These are phyloP conservation scores for Rutpela maculata DNA, from an alignment of 2,888 invertebrate species.

Conservation along the genomic window DNA sequence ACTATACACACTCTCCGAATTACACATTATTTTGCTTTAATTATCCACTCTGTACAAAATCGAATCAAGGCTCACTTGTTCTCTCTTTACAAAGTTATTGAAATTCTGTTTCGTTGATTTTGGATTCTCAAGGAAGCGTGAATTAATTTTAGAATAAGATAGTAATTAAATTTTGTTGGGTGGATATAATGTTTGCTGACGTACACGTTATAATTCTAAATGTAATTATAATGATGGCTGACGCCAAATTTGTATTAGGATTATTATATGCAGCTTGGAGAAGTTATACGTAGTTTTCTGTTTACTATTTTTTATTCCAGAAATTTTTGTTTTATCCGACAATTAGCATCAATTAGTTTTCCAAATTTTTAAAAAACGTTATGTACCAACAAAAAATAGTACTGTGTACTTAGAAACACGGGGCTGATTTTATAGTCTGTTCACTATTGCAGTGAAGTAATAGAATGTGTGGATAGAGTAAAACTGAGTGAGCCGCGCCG, in stretches of 20 bases:
- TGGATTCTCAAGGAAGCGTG: constrained; percentile 50
- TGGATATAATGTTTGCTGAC: constrained; percentile 59
- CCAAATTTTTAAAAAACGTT: background rate
- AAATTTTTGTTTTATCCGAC: background rate
- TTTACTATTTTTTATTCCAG: background rate
- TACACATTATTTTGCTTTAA: constrained; percentile 3
- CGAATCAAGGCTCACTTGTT: constrained; percentile 45
- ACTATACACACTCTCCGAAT: too few relatives aligned
- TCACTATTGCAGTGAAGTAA: too few relatives aligned
- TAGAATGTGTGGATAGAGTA: too few relatives aligned
- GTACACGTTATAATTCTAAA: constrained; percentile 44
- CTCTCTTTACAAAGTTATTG: constrained; percentile 47
- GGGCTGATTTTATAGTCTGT: too few relatives aligned
- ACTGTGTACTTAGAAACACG: too few relatives aligned
- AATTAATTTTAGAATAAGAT: constrained; percentile 59
- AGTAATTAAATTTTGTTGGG: constrained; percentile 62
- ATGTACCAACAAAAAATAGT: background rate
- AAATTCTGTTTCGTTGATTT: constrained; percentile 53
- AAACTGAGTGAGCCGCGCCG: too few relatives aligned
- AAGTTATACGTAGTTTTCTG: background rate
- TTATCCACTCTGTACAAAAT: constrained; percentile 41
- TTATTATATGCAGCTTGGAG: background rate
- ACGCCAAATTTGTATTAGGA: constrained; percentile 33
- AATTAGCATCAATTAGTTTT: background rate
- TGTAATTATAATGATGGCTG: constrained; percentile 38